phyloP scores from a whole-genome alignment of 1,140 invertebrate genomes.

The Lamellibrachia luymesi region DNA sequence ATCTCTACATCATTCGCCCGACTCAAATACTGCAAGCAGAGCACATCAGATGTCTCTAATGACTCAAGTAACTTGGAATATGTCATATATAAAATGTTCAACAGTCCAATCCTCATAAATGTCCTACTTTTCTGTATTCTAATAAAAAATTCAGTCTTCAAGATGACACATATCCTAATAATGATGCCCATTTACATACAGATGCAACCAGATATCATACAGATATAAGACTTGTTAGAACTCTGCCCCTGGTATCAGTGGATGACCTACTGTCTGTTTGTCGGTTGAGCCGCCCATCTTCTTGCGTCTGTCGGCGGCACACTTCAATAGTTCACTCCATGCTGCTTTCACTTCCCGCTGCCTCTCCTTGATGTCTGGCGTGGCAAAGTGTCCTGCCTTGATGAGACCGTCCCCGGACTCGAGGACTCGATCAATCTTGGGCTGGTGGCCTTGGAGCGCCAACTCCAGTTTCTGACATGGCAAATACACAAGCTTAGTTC shows the following conservation, averaged over 20 bases:
- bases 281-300: conserved; percentile 89
- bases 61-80: conserved; percentile 69
- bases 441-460: conserved; percentile 75
- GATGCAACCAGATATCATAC: no score
- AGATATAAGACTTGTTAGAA: no score
- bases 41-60: neutral
- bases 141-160: no score
- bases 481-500: neutral
- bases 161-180: no score
- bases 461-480: conserved; percentile 77
- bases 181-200: no score
- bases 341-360: conserved; percentile 77
- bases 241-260: neutral
- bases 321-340: conserved; percentile 82
- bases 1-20: conserved; percentile 97
- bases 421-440: conserved; percentile 93
- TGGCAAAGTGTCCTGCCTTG: conserved; percentile 92
- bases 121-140: no score
- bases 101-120: no score
- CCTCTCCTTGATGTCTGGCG: conserved; percentile 89
- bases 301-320: conserved; percentile 75
- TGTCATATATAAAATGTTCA: no score
- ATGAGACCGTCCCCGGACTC: conserved; percentile 82
- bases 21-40: conserved; percentile 81
- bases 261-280: conserved; percentile 65